Base-by-base conservation (phyloP, 2,888 invertebrate genomes). In the Deilephila elpenor region DNA sequence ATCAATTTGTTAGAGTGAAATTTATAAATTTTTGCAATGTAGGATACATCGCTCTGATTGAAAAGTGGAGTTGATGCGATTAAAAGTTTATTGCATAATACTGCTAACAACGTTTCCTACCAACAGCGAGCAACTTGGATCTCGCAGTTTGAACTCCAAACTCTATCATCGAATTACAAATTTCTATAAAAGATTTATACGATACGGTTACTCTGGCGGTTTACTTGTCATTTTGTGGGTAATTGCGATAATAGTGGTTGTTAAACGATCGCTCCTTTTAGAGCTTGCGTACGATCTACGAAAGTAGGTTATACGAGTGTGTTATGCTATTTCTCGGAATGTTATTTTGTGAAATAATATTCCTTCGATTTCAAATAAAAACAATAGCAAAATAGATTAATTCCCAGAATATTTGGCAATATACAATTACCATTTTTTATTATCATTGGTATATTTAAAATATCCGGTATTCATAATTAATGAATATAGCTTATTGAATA, bases 11-110 rank as follows among this genome's bases (percentile, higher is more conserved):
- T 67, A 25, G 17, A 67, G 44, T 51, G 44, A 44, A 44, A 14
- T 51, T 25, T 25, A 51, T 51, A 56, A 17, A n/a, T 67, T 62
- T n/a, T 34, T 20, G n/a, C 20, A 44, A 20, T 56, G 56, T n/a
- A 25, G 44, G 20, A 67, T 34, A 67, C 64, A 67, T 20, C 56
- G 56, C 19, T 56, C 56, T 85, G 84, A 86, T 88, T 84, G 87
- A 83, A 86, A 86, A 85, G 82, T 85, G 78, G 82, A 84, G 83
- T 86, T 82, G 85, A 88, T 84, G 81, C 89, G 87, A 90, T 90
- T 90, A 90, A 90, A 91, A 90, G 88, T 90, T 90, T 89, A 87
- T 85, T 86, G 86, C 86, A 87, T 85, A 86, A 83, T 83, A 84
- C 78, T 81, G 86, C 85, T 84, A 83, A 86, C 86, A 84, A 84